These are phyloP conservation scores for Leptinotarsa tumamoca DNA, from an alignment of 2,888 invertebrate species.

Conservation along the genomic window DNA sequence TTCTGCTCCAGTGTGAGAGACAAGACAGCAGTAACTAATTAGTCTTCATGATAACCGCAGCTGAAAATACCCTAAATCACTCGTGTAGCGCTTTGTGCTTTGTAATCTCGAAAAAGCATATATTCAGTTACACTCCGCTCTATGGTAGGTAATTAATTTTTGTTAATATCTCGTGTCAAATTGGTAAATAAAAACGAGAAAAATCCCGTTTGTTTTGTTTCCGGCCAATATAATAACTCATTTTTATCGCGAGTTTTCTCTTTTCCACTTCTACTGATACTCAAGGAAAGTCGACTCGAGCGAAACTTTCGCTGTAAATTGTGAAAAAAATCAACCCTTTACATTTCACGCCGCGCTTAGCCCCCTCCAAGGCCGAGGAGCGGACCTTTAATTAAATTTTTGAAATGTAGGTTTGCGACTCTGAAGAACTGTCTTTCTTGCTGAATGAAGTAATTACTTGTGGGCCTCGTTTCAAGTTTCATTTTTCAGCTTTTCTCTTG, in stretches of 20 bases:
- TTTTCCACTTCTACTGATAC: slow-evolving; percentile 28
- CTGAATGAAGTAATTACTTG: slow-evolving; percentile 26
- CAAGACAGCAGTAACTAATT: slow-evolving; percentile 27
- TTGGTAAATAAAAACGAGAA: slow-evolving; percentile 46
- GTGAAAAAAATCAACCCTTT: slow-evolving; percentile 37
- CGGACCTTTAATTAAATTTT: slow-evolving; percentile 33
- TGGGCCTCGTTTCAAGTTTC: background rate
- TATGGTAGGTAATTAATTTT: slow-evolving; percentile 40
- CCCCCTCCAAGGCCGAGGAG: slow-evolving; percentile 7
- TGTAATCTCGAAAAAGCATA: slow-evolving; percentile 32
- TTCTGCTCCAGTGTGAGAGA: slow-evolving; percentile 7
- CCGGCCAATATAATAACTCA: slow-evolving; percentile 43
- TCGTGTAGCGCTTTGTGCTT: slow-evolving; percentile 15
- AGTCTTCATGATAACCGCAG: slow-evolving; percentile 25
- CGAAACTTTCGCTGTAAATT: slow-evolving; percentile 36
- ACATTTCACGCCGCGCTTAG: slow-evolving; percentile 27
- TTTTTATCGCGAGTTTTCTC: slow-evolving; percentile 39
- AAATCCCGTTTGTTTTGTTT: slow-evolving; percentile 42
- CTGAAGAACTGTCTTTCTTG: slow-evolving; percentile 18
- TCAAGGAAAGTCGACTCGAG: slow-evolving; percentile 34
- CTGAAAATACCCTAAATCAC: slow-evolving; percentile 27
- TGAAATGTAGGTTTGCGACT: slow-evolving; percentile 20
- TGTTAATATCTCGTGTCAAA: slow-evolving; percentile 46
- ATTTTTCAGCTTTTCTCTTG: background rate
- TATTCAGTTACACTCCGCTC: slow-evolving; percentile 37